Base-by-base conservation (phyloP, 2,113 vertebrate species). In the Periophthalmodon schlosseri region DNA sequence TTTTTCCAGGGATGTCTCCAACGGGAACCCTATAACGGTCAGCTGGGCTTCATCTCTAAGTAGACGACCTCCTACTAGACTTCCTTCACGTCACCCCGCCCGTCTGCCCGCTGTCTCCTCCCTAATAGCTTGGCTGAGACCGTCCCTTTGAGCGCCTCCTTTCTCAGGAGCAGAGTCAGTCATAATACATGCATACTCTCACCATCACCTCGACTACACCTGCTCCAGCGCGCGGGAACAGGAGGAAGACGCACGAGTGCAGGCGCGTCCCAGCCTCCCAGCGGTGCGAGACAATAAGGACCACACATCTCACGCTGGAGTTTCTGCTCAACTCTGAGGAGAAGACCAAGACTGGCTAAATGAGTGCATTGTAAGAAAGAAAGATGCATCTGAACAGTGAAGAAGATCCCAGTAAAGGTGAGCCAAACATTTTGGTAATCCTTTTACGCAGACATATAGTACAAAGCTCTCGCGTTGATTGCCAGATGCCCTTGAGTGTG, bases 381-480 rank as follows among this genome's bases (percentile, higher is more conserved):
- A 91, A 85, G 91, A 94, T 94, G 94, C 91, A 94, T 92, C 92
- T 94, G 72, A 94, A 94, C 90, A 90, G 84, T 88, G 92, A 93
- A 89, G 91, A 92, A 91, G 93, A 92, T 72, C 90, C 80, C 90
- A 88, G 89, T 82, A 92, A 93, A 93, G 94, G 94, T 94, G 89
- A 93, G 91, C 23, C 28, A 68, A 73, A 78, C 63, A 89, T 80
- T 76, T 76, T n/a, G 61, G 64, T 70, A 56, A 65, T 72, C 0
- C 33, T 83, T 79, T 72, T 46, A 50, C 66, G 13, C 39, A 68
- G 44, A 75, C 75, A 61, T 21, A 14, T 72, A 83, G 80, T 88
- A 86, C 52, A 79, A 77, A 78, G 81, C 81, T 86, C 86, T 86
- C 79, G 88, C 85, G 84, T 75, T 87, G 82, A 74, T 84, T 88